phyloP scores from a whole-genome alignment of 1,140 invertebrate genomes.

The Asbolus verrucosus region DNA sequence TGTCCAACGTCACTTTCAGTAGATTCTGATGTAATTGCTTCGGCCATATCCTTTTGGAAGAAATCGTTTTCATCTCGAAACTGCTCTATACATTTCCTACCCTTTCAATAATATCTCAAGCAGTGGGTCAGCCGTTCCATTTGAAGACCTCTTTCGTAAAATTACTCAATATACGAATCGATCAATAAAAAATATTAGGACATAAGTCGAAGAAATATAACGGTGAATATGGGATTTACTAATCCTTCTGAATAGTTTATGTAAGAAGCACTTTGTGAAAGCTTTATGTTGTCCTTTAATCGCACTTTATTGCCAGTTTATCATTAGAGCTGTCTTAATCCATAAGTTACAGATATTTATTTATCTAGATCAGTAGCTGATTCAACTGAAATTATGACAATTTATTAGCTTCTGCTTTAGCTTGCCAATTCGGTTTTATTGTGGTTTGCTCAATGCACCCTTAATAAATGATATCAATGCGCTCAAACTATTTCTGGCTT shows the following conservation, averaged over 20 bases:
- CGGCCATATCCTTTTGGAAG: slow-evolving; percentile 7
- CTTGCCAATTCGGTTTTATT: neutral
- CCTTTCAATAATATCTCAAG: slow-evolving; percentile 16
- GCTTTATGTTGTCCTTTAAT: slow-evolving; percentile 7
- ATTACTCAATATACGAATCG: neutral
- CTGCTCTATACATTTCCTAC: slow-evolving; percentile 10
- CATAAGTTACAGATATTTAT: slow-evolving; percentile 25
- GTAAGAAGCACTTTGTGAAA: neutral
- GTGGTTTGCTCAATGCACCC: too few species aligned
- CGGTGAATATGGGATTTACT: neutral
- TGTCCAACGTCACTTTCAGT: neutral
- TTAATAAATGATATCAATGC: too few species aligned
- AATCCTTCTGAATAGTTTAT: neutral
- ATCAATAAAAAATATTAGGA: slow-evolving; percentile 7
- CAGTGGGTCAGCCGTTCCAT: slow-evolving; percentile 6
- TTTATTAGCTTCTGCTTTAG: neutral
- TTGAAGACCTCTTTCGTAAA: slow-evolving; percentile 9
- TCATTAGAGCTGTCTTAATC: slow-evolving; percentile 14
- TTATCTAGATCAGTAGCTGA: slow-evolving; percentile 13
- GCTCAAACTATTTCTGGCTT: too few species aligned
- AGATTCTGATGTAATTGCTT: slow-evolving; percentile 17
- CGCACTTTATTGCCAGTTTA: slow-evolving; percentile 8
- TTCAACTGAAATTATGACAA: slow-evolving; percentile 1
- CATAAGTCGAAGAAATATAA: neutral
- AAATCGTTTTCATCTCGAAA: slow-evolving; percentile 17